These are phyloP conservation scores for Geococcyx californianus DNA, from an alignment of 2,113 vertebrate genomes.

Conservation along the genomic window DNA sequence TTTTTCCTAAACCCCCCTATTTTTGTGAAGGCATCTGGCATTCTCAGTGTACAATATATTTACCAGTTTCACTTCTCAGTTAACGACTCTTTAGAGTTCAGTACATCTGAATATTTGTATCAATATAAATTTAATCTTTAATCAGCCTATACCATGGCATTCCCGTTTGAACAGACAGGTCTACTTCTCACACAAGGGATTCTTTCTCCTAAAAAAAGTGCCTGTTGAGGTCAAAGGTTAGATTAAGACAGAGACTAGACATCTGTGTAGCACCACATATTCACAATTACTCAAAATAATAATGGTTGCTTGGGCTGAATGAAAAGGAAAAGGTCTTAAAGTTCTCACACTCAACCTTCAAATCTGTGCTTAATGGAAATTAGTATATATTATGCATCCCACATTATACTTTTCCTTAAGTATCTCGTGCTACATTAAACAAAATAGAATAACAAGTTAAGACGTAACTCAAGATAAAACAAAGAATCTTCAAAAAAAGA, in stretches of 20 bases:
- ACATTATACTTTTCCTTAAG: background rate
- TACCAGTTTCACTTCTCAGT: background rate
- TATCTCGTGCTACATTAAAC: background rate
- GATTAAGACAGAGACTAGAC: conserved; percentile 17
- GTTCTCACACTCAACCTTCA: background rate
- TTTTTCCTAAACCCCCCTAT: background rate
- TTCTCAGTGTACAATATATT: background rate
- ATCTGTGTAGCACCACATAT: conserved; percentile 19
- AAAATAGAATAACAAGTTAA: background rate
- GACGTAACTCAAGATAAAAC: background rate
- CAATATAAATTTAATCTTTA: background rate
- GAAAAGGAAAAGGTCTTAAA: background rate
- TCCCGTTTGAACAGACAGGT: conserved; percentile 1
- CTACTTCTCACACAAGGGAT: conserved; percentile 3
- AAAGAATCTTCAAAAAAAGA: background rate
- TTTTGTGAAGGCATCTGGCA: background rate
- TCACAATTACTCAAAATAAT: conserved; percentile 10
- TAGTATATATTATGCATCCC: background rate
- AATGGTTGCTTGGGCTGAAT: background rate
- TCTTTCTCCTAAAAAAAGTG: conserved; percentile 6
- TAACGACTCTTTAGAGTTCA: background rate
- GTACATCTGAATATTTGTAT: background rate
- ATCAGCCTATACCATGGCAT: background rate
- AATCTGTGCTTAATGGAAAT: background rate
- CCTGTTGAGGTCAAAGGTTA: conserved; percentile 31